Evolutionary conservation across 2,888 invertebrate genomes (phyloP).

Genomic region (Entomobrya multifasciata): DNA sequence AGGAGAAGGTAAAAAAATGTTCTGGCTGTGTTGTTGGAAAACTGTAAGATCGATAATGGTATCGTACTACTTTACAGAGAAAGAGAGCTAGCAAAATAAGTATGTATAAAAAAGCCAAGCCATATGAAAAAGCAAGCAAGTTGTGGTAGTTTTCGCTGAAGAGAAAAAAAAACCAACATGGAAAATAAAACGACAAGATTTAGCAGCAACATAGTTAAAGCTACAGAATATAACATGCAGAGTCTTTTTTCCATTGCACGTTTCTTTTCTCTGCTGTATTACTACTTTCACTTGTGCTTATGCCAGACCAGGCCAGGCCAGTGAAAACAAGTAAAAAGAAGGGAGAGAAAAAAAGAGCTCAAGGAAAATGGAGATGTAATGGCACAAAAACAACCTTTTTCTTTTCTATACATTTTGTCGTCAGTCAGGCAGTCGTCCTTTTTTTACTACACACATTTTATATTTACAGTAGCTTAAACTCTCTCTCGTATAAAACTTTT

Average conservation of each 20-base stretch:
- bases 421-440: constrained; percentile 54
- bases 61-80: constrained; percentile 26
- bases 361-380: constrained; percentile 51
- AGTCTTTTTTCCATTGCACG: constrained; percentile 26
- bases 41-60: constrained; percentile 49
- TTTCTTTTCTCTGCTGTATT: constrained; percentile 7
- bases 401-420: constrained; percentile 32
- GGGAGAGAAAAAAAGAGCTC: constrained; percentile 49
- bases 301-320: constrained; percentile 20
- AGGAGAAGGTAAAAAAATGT: constrained; percentile 44
- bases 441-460: constrained; percentile 2
- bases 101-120: too few species aligned
- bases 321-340: not conserved
- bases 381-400: constrained; percentile 64
- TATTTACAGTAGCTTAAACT: too few species aligned
- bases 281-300: not conserved
- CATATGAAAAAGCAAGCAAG: too few species aligned
- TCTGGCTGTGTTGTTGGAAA: not conserved
- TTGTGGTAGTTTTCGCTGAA: not conserved
- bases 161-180: constrained; percentile 36
- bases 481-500: too few species aligned
- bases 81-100: too few species aligned
- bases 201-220: constrained; percentile 1
- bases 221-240: constrained; percentile 7
- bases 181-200: constrained; percentile 33